Evolutionary conservation across 2,797 vertebrate species (phyloP).

Genomic region (Xyrichtys novacula): DNA sequence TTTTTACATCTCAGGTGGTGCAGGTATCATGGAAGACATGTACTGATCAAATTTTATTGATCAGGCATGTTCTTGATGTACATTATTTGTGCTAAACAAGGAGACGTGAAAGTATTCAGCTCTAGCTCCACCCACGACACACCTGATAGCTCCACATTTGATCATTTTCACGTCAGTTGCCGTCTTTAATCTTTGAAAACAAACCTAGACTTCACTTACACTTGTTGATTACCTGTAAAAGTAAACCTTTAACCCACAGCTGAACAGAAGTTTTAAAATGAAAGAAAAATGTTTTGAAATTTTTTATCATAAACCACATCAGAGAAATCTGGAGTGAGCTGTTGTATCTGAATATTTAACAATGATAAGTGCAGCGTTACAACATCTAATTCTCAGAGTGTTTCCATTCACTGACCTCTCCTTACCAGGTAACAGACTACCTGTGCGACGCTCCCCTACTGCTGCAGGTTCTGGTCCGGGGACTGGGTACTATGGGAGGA

Average conservation of each 20-base stretch:
- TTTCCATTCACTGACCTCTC: constrained; percentile 1
- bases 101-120: constrained; percentile 28
- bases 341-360: too few relatives aligned
- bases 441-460: constrained; percentile 83
- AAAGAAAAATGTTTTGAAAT: too few relatives aligned
- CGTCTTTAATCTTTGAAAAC: neutral
- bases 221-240: too few relatives aligned
- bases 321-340: too few relatives aligned
- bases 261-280: too few relatives aligned
- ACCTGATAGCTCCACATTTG: neutral
- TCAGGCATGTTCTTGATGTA: too few relatives aligned
- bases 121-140: constrained; percentile 20
- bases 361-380: neutral
- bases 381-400: neutral
- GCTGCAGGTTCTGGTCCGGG: constrained; percentile 77
- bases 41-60: too few relatives aligned
- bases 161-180: neutral
- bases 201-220: neutral
- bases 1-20: neutral
- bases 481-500: constrained; percentile 82
- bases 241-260: too few relatives aligned
- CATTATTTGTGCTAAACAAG: neutral
- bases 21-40: too few relatives aligned
- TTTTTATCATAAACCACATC: too few relatives aligned
- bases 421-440: constrained; percentile 85